Evolutionary conservation across 2,888 invertebrate species (phyloP).

Genomic region (Xanthorhoe spadicearia): DNA sequence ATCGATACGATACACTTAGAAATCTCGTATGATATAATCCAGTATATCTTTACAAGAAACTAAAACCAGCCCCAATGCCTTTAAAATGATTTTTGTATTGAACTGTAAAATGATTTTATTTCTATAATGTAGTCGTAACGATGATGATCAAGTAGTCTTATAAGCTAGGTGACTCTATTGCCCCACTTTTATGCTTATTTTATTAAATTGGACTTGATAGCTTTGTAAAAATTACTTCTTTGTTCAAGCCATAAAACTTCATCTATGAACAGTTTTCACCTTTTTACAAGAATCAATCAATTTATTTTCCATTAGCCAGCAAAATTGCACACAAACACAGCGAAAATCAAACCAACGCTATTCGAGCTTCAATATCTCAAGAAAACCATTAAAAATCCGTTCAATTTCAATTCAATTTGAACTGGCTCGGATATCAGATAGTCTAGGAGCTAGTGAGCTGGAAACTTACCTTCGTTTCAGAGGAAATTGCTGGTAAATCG

Average conservation of each 20-base stretch:
- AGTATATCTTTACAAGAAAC: too few species aligned
- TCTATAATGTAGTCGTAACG: too few species aligned
- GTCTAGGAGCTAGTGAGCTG: conserved; percentile 17
- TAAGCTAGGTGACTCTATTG: too few species aligned
- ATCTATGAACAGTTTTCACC: background rate
- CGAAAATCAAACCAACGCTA: conserved; percentile 11
- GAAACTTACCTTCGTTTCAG: conserved; percentile 15
- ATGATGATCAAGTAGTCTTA: too few species aligned
- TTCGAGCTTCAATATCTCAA: conserved; percentile 28
- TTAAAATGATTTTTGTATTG: too few species aligned
- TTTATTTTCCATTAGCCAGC: background rate
- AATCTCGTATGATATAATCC: background rate
- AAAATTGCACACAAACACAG: conserved; percentile 9
- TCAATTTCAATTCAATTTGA: conserved; percentile 35
- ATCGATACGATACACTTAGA: background rate
- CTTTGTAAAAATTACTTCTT: too few species aligned
- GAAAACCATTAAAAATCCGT: conserved; percentile 35
- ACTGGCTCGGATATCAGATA: conserved; percentile 21
- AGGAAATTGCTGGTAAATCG: conserved; percentile 9
- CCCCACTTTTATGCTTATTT: too few species aligned
- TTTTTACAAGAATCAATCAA: background rate
- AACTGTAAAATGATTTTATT: too few species aligned
- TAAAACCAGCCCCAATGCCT: too few species aligned
- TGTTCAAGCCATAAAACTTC: too few species aligned
- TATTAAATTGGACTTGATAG: too few species aligned